These are phyloP conservation scores for Pachypanchax playfairii DNA, from an alignment of 2,113 vertebrate genomes.

Conservation along the genomic window DNA sequence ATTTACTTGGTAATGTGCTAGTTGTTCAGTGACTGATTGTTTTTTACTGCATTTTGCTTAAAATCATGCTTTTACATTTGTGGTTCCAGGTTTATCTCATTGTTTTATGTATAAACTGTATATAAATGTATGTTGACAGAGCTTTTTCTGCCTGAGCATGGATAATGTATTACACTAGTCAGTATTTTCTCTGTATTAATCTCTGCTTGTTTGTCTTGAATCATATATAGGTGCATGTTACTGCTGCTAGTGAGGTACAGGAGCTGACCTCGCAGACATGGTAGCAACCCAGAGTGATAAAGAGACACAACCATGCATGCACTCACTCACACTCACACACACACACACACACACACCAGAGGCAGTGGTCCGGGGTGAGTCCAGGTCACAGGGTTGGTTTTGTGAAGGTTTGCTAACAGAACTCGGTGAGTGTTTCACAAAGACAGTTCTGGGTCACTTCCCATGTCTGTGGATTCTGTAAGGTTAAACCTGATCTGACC, in stretches of 20 bases:
- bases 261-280: not conserved
- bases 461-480: too few species aligned
- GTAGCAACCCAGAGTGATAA: not conserved
- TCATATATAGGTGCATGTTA: constrained; percentile 7
- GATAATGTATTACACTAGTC: constrained; percentile 58
- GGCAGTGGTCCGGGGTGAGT: too few species aligned
- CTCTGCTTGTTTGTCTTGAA: constrained; percentile 47
- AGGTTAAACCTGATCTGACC: too few species aligned
- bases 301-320: too few species aligned
- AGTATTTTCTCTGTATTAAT: constrained; percentile 38
- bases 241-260: not conserved
- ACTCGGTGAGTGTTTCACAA: too few species aligned
- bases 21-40: constrained; percentile 34
- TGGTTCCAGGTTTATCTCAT: constrained; percentile 59
- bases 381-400: too few species aligned
- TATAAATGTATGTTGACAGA: constrained; percentile 77
- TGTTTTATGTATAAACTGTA: constrained; percentile 80
- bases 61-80: constrained; percentile 58
- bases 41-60: constrained; percentile 46
- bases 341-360: too few species aligned
- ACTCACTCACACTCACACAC: fast-evolving
- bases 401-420: too few species aligned
- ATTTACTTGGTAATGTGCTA: constrained; percentile 28
- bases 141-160: constrained; percentile 77
- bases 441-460: too few species aligned